phyloP scores from a whole-genome alignment of 2,113 vertebrate species.

The Phrynosoma blainvillii region DNA sequence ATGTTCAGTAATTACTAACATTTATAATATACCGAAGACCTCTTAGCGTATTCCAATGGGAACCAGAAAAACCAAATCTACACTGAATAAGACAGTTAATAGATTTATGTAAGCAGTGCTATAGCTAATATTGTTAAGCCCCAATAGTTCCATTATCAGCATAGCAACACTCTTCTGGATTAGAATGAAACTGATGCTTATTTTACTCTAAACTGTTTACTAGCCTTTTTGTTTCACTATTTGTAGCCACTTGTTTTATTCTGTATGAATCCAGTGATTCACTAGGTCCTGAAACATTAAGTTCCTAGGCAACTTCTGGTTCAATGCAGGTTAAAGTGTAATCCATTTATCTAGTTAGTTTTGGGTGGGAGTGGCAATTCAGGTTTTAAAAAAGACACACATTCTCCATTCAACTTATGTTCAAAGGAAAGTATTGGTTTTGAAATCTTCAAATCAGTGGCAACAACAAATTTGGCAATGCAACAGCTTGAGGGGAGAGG shows the following conservation, averaged over 20 bases:
- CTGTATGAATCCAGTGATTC: slow-evolving; percentile 64
- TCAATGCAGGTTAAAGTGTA: slow-evolving; percentile 70
- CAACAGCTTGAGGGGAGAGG: background rate
- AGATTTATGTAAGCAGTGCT: fast-evolving
- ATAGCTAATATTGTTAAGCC: background rate
- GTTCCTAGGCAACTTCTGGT: slow-evolving; percentile 79
- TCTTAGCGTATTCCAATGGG: fast-evolving
- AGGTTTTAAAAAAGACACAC: background rate
- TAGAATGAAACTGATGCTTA: slow-evolving; percentile 44
- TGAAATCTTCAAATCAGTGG: background rate
- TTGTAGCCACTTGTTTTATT: slow-evolving; percentile 24
- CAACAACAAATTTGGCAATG: background rate
- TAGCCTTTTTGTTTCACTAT: slow-evolving; percentile 32
- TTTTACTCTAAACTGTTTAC: slow-evolving; percentile 33
- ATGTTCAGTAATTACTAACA: background rate
- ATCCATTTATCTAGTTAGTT: slow-evolving; percentile 12
- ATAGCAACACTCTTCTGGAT: background rate
- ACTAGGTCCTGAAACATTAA: slow-evolving; percentile 66
- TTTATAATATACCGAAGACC: background rate
- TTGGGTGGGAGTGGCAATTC: background rate
- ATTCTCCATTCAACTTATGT: too few relatives aligned
- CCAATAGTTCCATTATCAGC: background rate
- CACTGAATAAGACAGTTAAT: background rate
- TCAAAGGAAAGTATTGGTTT: background rate
- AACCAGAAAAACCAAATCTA: background rate